Percentiles rank a stretch among this genome's conserved stretches.
Evolutionary conservation across 2,888 invertebrate genomes (phyloP).

Genomic region (Eupeodes luniger): DNA sequence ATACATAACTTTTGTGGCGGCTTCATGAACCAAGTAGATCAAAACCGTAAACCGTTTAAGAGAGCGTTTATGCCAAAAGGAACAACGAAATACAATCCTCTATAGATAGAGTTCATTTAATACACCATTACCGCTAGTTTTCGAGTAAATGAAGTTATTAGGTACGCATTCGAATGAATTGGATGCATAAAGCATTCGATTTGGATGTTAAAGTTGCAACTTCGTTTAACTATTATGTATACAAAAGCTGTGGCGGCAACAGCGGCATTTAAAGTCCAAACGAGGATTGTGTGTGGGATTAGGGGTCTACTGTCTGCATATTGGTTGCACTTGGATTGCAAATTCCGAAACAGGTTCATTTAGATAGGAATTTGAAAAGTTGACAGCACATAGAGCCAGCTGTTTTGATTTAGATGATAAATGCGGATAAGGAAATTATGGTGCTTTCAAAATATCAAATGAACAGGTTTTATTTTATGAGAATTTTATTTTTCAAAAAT

Average conservation of each 20-base stretch:
- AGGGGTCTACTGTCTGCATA: not conserved
- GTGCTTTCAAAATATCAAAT: slow-evolving; percentile 35
- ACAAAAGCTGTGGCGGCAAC: slow-evolving; percentile 27
- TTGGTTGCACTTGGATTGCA: slow-evolving; percentile 33
- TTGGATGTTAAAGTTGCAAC: slow-evolving; percentile 46
- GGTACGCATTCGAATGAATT: slow-evolving; percentile 52
- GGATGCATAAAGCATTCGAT: slow-evolving; percentile 48
- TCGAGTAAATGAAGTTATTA: slow-evolving; percentile 67
- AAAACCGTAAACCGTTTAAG: slow-evolving; percentile 21
- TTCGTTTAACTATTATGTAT: slow-evolving; percentile 11
- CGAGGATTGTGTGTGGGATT: slow-evolving; percentile 49
- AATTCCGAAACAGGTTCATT: slow-evolving; percentile 62
- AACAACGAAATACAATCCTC: not conserved
- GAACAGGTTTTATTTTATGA: slow-evolving; percentile 21
- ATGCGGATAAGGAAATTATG: slow-evolving; percentile 49
- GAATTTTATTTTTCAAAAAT: slow-evolving; percentile 10
- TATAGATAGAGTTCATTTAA: not conserved
- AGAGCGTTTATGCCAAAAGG: slow-evolving; percentile 20
- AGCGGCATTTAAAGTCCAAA: slow-evolving; percentile 17
- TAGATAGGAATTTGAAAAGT: slow-evolving; percentile 58
- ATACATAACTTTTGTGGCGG: slow-evolving; percentile 10
- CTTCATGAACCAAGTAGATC: slow-evolving; percentile 39
- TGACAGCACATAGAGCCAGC: slow-evolving; percentile 35
- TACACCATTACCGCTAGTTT: not conserved
- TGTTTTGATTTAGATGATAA: slow-evolving; percentile 62